Base-by-base conservation (phyloP, 2,888 invertebrate genomes). In the Drosophila barbarae region DNA sequence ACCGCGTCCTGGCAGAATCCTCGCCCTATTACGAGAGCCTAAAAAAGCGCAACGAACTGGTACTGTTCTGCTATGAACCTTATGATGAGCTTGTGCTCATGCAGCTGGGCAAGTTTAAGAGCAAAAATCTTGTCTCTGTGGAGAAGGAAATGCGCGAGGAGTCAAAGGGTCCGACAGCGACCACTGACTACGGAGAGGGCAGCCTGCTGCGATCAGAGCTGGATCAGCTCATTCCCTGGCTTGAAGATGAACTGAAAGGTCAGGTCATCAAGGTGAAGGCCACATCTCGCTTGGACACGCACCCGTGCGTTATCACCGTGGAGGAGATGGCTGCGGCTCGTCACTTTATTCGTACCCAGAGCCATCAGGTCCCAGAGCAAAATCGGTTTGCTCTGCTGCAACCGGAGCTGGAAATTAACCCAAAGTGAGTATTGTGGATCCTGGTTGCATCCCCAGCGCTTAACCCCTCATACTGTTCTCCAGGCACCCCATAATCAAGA, bases 311-410 rank as follows among this genome's bases (percentile, higher is more conserved):
- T 1, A 93, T 99, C 3, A 97, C 97, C 0, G 97, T 98, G 0
- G 96, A 95, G 75, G 98, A 99, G 90, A 98, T 98, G 97, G 98
- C 96, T 0, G 95, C 97, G 2, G 98, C 98, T 0, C 91, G 99
- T 46, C 98, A 98, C 89, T 98, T 98, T 86, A 93, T 98, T 56
- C 92, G 96, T 56, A 97, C 97, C 0, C 96, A 97, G 84, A 94
- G 96, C 54, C 93, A 94, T 76, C 93, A 92, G 79, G 88, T 96
- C 57, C 93, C 94, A 0, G 96, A 98, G 80, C 96, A 97, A 81
- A 94, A 95, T 87, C 92, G 96, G 84, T 96, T 94, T 86, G 94
- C 95, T 1, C 89, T 98, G 63, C 90, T 98, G 55, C 95, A 97
- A 85, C 98, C 98, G 0, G 95, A 96, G 69, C 91, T 99, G 47